Percentiles rank a stretch among this genome's conserved stretches.
Evolutionary conservation across 1,140 invertebrate genomes (phyloP).

Genomic region (Uloborus diversus): DNA sequence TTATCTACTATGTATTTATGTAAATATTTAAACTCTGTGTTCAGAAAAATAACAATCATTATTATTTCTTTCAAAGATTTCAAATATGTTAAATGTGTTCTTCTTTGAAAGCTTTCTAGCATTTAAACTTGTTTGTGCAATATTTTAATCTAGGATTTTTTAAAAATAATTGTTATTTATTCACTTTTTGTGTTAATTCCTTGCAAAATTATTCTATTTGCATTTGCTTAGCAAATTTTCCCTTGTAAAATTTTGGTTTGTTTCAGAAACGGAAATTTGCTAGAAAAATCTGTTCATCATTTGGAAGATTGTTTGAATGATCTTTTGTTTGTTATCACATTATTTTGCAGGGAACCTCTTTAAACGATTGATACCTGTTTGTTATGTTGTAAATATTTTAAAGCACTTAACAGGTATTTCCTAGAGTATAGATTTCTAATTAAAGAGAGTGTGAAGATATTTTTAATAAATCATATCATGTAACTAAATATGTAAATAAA

Average conservation of each 20-base stretch:
- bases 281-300: not conserved
- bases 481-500: constrained; percentile 51
- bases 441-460: constrained; percentile 23
- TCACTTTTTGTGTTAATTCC: too few species aligned
- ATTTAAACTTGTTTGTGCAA: too few species aligned
- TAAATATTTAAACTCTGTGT: too few species aligned
- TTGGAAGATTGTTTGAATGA: not conserved
- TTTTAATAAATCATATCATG: constrained; percentile 51
- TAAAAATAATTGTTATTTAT: too few species aligned
- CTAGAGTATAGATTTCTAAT: constrained; percentile 7
- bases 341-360: not conserved
- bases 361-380: constrained; percentile 9
- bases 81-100: too few species aligned
- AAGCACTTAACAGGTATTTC: not conserved
- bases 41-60: too few species aligned
- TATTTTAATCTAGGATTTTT: too few species aligned
- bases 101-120: too few species aligned
- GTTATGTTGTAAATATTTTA: constrained; percentile 5
- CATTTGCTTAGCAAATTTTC: too few species aligned
- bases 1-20: too few species aligned
- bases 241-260: not conserved
- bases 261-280: not conserved
- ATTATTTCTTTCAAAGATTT: too few species aligned
- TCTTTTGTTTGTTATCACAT: not conserved
- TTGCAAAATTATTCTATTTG: too few species aligned